A percentile compares a stretch with the other conserved stretches of the same genome.
Conservation (phyloP, 2,113 vertebrate species). For the Mixornis gularis region DNA sequence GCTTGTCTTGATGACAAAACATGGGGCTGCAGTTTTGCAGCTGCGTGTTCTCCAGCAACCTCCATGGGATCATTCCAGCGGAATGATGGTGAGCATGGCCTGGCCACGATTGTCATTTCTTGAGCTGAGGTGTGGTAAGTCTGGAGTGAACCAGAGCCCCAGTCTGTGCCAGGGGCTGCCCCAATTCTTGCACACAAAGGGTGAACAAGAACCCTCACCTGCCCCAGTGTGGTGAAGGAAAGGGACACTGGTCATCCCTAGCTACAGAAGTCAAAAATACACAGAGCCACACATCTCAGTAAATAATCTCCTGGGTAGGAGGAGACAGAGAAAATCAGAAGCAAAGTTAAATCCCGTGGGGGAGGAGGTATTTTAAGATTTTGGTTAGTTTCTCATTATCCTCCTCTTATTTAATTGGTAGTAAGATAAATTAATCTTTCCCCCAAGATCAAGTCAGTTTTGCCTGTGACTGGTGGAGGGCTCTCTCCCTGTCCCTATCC, state of each 20-base stretch:
- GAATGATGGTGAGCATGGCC: fast-evolving
- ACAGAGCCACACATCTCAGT: neutral
- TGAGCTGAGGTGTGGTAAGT: neutral
- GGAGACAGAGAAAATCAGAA: neutral
- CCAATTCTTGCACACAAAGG: neutral
- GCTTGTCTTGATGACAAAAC: neutral
- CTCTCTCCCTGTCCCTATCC: neutral
- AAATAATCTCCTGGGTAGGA: neutral
- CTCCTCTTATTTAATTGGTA: neutral
- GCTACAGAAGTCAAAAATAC: no score
- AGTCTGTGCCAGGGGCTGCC: neutral
- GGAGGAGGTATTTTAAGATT: neutral
- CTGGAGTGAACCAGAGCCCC: neutral
- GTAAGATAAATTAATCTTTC: neutral
- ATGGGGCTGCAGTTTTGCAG: neutral
- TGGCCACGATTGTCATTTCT: no score
- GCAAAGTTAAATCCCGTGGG: neutral
- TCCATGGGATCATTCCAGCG: fast-evolving
- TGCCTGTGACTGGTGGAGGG: neutral
- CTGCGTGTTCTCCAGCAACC: neutral
- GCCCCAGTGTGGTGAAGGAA: neutral
- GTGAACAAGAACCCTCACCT: neutral
- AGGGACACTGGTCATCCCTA: neutral
- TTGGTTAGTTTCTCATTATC: neutral
- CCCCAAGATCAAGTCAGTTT: neutral